Evolutionary conservation across 1,140 invertebrate genomes (phyloP), one percentile per base, ranked within the genome.

Genomic region (Sarcophaga peregrina): DNA sequence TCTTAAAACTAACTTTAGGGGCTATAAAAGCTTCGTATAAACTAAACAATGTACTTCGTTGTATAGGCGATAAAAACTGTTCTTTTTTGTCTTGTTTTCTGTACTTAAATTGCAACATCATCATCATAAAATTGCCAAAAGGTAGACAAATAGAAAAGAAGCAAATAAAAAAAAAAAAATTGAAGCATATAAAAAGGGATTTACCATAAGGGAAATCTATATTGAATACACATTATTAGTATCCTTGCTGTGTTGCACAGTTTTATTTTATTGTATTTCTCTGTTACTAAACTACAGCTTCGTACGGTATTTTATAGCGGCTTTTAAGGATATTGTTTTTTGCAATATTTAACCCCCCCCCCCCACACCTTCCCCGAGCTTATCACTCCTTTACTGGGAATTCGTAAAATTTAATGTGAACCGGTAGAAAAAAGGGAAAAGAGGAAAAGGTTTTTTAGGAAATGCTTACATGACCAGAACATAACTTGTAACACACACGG

Each of bases 291-390:
- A n/a, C 17, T 58, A 7, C 54, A 58, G n/a, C 54, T 58, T n/a
- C 54, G 15, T 68, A 68, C 17, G 20, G 20, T 68, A 25, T 68
- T 68, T 68, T 68, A 68, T 68, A 68, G 62, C 62, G n/a, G 62
- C 62, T 68, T 68, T 68, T 68, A 68, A 68, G 62, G 62, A 68
- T 68, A 68, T 68, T 68, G 62, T 68, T 68, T 68, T 68, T 68
- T 37, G 9, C 8, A 37, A 37, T 37, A 37, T 37, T 37, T 37
- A 37, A 37, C 25, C 25, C 25, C 25, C 1, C 4, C 25, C 25
- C 25, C 25, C 25, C 25, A 2, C 25, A 37, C 25, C 25, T n/a
- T 3, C 54, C 15, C 15, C 13, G 15, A 58, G 13, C n/a, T 58
- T 58, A 58, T 58, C 54, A n/a, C 54, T 58, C 54, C 11, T 58